Evolutionary conservation across 2,797 vertebrate species (phyloP), one percentile per base, ranked within the genome.

Genomic region (Acipenser transmontanus): DNA sequence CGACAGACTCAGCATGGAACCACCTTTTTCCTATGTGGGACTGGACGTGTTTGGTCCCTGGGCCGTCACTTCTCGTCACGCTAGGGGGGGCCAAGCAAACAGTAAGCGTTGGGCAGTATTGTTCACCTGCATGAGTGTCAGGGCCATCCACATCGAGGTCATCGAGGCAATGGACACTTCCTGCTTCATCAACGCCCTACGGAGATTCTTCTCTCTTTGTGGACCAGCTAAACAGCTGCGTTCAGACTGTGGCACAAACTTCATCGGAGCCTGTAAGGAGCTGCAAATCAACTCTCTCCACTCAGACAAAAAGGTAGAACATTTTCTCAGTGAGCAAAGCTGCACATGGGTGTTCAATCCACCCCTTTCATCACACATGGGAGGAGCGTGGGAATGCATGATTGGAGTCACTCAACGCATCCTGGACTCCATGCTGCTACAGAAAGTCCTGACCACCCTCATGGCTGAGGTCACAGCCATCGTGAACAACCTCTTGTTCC

Each of bases 321-420:
- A 1, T 17, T 17, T 17, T 17, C 17, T 17, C 17, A 7, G 62
- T 47, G 47, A 59, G 1, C 59, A 69, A 8, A 64, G 59, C 12
- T 76, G 71, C 17, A 63, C 54, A 7, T 75, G 63, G 63, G 57
- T 61, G n/a, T 71, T 70, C 11, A 74, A 74, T 14, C 69, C 57
- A 0, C 71, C 69, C 8, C 69, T 70, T 6, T 66, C 56, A 17
- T 17, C 69, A 1, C 71, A 73, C 51, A 73, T 75, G 68, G 71
- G 68, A 1, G 66, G 72, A 8, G 50, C 5, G 0, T 71, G 69
- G 62, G 63, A 73, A 10, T 9, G 17, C 7, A 73, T 73, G 69
- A 73, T 71, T 7, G 61, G 71, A 0, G 13, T 73, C 1, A 47
- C 61, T 0, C 8, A 62, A 1, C 61, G 48, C 7, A 69, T 75